phyloP scores from a whole-genome alignment of 2,888 invertebrate species.

The Tipula confusa region DNA sequence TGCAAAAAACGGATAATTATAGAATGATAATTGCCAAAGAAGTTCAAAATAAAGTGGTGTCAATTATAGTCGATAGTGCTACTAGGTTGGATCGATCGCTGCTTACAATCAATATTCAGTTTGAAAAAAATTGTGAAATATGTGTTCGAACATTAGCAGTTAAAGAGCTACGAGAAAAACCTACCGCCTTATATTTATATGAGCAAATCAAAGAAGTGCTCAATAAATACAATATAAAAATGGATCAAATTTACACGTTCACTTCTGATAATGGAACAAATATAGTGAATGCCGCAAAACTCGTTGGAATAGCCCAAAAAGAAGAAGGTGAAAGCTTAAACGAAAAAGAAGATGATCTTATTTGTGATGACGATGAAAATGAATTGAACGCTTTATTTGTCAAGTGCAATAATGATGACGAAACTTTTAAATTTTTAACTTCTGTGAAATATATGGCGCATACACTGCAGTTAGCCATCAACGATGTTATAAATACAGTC shows the following conservation, averaged over 20 bases:
- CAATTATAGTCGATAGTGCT: conserved; percentile 13
- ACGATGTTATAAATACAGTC: background rate
- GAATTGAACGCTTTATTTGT: background rate
- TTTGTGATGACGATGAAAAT: background rate
- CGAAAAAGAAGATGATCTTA: background rate
- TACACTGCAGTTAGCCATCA: background rate
- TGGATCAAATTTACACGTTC: too few species aligned
- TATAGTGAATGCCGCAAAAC: background rate
- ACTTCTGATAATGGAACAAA: background rate
- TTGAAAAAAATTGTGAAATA: conserved; percentile 26
- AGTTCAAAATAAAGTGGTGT: background rate
- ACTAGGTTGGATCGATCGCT: background rate
- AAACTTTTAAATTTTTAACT: background rate
- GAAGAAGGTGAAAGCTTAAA: background rate
- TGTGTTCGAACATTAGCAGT: background rate
- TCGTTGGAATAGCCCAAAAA: background rate
- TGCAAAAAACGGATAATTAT: background rate
- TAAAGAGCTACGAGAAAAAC: background rate
- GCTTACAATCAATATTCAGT: conserved; percentile 28
- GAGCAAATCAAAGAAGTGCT: background rate
- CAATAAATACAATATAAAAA: too few species aligned
- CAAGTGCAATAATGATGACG: background rate
- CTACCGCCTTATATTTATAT: background rate
- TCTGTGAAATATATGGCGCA: background rate
- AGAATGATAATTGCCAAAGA: background rate